Percentiles rank a stretch among this genome's conserved stretches.
phyloP scores from a whole-genome alignment of 2,888 invertebrate species.

The Tetragnatha montana region DNA sequence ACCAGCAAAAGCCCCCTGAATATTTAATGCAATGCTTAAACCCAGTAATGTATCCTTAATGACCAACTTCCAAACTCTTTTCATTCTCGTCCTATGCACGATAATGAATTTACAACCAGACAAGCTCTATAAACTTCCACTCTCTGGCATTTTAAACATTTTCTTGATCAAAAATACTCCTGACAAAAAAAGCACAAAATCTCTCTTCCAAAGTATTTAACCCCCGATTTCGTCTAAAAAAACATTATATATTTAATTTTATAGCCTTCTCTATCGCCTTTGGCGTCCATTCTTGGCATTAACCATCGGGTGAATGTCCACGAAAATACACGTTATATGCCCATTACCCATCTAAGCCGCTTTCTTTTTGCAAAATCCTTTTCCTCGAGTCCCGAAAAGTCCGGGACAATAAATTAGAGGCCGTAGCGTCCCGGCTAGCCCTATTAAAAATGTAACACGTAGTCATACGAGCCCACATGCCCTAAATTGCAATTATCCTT shows the following conservation, averaged over 20 bases:
- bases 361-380: neutral
- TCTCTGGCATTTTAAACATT: neutral
- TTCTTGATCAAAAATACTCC: neutral
- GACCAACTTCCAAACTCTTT: neutral
- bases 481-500: slow-evolving; percentile 41
- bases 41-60: neutral
- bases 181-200: neutral
- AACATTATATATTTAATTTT: neutral
- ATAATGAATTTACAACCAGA: neutral
- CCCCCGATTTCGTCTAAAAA: neutral
- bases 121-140: neutral
- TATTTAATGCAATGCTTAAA: neutral
- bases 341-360: neutral
- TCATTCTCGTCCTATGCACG: neutral
- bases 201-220: neutral
- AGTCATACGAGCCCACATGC: neutral
- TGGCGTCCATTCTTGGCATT: neutral
- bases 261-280: neutral
- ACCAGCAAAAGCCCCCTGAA: too few relatives aligned
- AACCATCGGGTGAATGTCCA: neutral
- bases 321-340: neutral
- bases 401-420: slow-evolving; percentile 14
- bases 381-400: neutral
- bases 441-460: slow-evolving; percentile 30
- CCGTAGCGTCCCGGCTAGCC: neutral